Percentiles rank a stretch among this genome's conserved stretches.
These are phyloP conservation scores for Camelus bactrianus DNA, from an alignment of 2,113 vertebrate species.

Conservation along the genomic window DNA sequence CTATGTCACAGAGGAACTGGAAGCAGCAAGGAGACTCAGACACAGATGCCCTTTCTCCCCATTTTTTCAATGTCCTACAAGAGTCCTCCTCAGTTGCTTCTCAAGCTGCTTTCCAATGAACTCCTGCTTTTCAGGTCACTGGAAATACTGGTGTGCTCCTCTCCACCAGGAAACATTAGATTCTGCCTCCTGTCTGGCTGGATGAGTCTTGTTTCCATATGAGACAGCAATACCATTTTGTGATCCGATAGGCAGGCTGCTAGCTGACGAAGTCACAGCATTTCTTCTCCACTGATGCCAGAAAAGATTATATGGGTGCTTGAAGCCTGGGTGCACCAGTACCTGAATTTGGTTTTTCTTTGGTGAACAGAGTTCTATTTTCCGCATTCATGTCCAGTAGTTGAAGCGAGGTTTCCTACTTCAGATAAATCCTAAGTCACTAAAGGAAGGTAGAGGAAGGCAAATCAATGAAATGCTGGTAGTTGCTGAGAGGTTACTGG, in stretches of 20 bases:
- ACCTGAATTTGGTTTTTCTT: neutral
- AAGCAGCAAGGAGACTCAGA: neutral
- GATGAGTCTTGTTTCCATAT: conserved; percentile 20
- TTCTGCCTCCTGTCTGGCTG: neutral
- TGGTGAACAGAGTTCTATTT: conserved; percentile 28
- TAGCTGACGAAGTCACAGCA: conserved; percentile 21
- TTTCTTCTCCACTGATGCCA: conserved; percentile 44
- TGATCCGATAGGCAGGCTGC: conserved; percentile 45
- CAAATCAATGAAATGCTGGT: neutral
- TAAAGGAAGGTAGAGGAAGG: neutral
- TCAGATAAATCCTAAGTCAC: neutral
- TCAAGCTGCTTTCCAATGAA: neutral
- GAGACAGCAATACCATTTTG: neutral
- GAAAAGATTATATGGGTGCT: neutral
- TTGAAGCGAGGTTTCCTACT: conserved; percentile 1
- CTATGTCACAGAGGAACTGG: neutral
- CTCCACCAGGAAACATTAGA: conserved; percentile 47
- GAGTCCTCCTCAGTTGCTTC: neutral
- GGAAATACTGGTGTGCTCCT: conserved; percentile 45
- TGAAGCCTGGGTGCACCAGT: neutral
- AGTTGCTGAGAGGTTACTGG: neutral
- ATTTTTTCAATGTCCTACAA: neutral
- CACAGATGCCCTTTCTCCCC: neutral
- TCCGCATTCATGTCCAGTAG: neutral
- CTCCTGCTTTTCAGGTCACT: conserved; percentile 75